Conservation (phyloP, 2,113 vertebrate species). For the Stegastes partitus region DNA sequence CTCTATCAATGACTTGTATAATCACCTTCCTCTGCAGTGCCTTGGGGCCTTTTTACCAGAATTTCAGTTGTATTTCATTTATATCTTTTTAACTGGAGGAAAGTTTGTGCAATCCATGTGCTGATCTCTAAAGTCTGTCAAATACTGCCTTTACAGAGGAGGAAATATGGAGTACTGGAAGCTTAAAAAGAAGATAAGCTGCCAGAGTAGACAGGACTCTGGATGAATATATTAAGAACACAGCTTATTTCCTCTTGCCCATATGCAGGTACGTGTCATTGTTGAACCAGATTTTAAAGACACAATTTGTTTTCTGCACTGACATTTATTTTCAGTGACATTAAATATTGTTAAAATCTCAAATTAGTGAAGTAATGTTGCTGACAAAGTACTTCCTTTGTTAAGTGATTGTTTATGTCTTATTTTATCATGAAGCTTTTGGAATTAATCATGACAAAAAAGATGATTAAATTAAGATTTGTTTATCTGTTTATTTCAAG, state of each 20-base stretch:
- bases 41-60: slow-evolving; percentile 12
- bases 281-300: not conserved
- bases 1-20: slow-evolving; percentile 18
- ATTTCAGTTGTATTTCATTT: slow-evolving; percentile 28
- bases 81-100: slow-evolving; percentile 24
- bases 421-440: not conserved
- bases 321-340: not conserved
- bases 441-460: not conserved
- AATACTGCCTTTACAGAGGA: slow-evolving; percentile 1
- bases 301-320: not conserved
- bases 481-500: not conserved
- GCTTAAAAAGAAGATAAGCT: slow-evolving; percentile 46
- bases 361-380: not conserved
- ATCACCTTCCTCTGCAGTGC: not conserved
- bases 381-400: not conserved
- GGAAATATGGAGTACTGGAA: slow-evolving; percentile 20
- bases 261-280: not conserved
- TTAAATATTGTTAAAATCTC: not conserved
- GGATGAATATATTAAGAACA: slow-evolving; percentile 32
- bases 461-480: not conserved
- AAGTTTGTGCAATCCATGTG: slow-evolving; percentile 29
- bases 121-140: slow-evolving; percentile 45
- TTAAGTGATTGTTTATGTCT: not conserved
- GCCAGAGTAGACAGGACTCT: slow-evolving; percentile 28
- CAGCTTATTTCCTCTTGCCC: not conserved